A percentile compares a stretch with the other conserved stretches of the same genome.
Conservation (phyloP, 2,888 invertebrate genomes). For the Cosmia trapezina region DNA sequence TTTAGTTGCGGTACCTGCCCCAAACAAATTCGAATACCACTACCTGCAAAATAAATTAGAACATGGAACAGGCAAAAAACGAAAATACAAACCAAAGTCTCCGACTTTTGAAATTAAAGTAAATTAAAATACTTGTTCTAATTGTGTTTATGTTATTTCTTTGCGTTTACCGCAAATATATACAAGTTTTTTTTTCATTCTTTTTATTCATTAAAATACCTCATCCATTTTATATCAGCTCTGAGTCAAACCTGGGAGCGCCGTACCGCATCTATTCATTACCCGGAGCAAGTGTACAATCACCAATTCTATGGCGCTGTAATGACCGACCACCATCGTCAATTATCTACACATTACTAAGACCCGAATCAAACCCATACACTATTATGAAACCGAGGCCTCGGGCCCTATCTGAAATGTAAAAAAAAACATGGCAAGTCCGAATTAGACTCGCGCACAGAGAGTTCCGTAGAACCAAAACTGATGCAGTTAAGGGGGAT, state of each 20-base stretch:
- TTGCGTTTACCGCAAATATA: too few relatives aligned
- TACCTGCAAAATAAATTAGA: too few relatives aligned
- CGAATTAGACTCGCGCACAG: not conserved
- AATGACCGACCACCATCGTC: slow-evolving; percentile 71
- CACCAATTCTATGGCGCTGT: slow-evolving; percentile 80
- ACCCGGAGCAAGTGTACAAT: slow-evolving; percentile 73
- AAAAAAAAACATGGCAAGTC: slow-evolving; percentile 35
- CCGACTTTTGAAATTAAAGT: too few relatives aligned
- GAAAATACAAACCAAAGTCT: too few relatives aligned
- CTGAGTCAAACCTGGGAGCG: slow-evolving; percentile 59
- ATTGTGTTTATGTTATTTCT: too few relatives aligned
- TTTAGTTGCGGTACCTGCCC: too few relatives aligned
- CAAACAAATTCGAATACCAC: too few relatives aligned
- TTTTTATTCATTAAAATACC: slow-evolving; percentile 19
- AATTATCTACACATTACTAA: slow-evolving; percentile 73
- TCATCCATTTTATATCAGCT: slow-evolving; percentile 21
- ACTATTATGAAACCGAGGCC: slow-evolving; percentile 61
- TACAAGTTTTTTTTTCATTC: too few relatives aligned
- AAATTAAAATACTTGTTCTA: too few relatives aligned
- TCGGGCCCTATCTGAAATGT: slow-evolving; percentile 43
- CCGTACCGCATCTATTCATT: slow-evolving; percentile 75
- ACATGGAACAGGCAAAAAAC: too few relatives aligned
- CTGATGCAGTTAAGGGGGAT: not conserved
- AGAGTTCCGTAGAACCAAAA: slow-evolving; percentile 6
- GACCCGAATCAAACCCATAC: slow-evolving; percentile 47